These are phyloP conservation scores for Tiliacea aurago DNA, from an alignment of 2,888 invertebrate genomes.

Conservation along the genomic window DNA sequence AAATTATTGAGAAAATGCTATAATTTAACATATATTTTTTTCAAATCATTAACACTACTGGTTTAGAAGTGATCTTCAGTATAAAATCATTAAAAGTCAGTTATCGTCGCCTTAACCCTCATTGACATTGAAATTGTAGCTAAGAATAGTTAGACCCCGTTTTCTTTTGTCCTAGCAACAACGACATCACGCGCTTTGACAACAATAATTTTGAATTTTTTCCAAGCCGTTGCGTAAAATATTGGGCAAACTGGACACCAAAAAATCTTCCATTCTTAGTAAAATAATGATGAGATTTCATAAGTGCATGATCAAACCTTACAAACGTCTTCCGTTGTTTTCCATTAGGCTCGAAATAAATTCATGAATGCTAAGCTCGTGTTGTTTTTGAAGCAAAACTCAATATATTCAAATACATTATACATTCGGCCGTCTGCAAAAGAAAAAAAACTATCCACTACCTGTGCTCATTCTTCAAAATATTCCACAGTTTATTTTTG, in stretches of 20 bases:
- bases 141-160: conserved; percentile 48
- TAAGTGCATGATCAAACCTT: conserved; percentile 6
- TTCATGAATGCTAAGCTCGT: conserved; percentile 38
- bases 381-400: conserved; percentile 29
- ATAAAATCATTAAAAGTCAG: no score
- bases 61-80: no score
- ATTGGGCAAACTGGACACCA: neutral
- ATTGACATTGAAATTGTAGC: conserved; percentile 51
- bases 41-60: no score
- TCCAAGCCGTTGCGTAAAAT: neutral
- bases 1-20: no score
- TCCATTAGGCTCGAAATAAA: neutral
- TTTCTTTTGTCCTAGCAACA: conserved; percentile 31
- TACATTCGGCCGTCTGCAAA: neutral
- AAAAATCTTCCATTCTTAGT: neutral
- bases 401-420: conserved; percentile 50
- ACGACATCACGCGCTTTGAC: neutral
- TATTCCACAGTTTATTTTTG: conserved; percentile 41
- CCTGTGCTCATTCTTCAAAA: conserved; percentile 32
- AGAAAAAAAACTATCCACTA: neutral
- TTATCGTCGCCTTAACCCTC: no score
- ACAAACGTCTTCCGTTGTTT: conserved; percentile 18
- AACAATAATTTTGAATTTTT: neutral
- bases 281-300: neutral
- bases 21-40: no score